Conservation (phyloP, 2,888 invertebrate species). For the Kryphioiulus occultus region DNA sequence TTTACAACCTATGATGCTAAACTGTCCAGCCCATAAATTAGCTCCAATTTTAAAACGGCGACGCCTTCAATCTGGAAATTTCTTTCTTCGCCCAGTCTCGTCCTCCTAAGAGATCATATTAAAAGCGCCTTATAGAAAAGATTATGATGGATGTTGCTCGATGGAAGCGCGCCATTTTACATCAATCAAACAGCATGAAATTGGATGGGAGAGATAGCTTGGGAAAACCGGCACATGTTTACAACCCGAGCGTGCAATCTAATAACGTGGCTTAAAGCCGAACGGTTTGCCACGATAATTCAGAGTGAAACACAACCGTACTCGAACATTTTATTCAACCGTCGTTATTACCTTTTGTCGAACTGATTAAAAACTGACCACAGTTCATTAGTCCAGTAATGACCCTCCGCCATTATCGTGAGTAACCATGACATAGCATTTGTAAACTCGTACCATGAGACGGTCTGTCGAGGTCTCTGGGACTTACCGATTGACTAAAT, state of each 20-base stretch:
- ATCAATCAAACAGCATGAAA: constrained; percentile 45
- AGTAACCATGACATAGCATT: neutral
- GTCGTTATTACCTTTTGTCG: neutral
- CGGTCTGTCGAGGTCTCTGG: no score
- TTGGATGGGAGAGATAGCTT: constrained; percentile 39
- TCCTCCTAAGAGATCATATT: constrained; percentile 25
- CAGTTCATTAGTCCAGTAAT: neutral
- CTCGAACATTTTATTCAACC: neutral
- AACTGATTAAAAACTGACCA: neutral
- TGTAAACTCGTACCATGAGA: no score
- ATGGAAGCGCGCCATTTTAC: constrained; percentile 43
- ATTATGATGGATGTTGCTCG: constrained; percentile 41
- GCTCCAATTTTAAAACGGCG: neutral
- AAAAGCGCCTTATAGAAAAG: constrained; percentile 32
- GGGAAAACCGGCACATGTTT: constrained; percentile 43
- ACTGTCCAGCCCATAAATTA: neutral
- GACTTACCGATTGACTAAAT: no score
- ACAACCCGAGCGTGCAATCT: constrained; percentile 11
- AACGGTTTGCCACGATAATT: neutral
- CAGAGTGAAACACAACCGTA: neutral
- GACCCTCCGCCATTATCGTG: neutral
- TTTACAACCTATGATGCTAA: neutral
- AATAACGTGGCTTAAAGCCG: constrained; percentile 35
- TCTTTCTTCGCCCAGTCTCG: neutral
- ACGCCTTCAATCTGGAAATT: constrained; percentile 12